These are phyloP conservation scores for Rallus limicola DNA, from an alignment of 2,113 vertebrate genomes.

Conservation along the genomic window DNA sequence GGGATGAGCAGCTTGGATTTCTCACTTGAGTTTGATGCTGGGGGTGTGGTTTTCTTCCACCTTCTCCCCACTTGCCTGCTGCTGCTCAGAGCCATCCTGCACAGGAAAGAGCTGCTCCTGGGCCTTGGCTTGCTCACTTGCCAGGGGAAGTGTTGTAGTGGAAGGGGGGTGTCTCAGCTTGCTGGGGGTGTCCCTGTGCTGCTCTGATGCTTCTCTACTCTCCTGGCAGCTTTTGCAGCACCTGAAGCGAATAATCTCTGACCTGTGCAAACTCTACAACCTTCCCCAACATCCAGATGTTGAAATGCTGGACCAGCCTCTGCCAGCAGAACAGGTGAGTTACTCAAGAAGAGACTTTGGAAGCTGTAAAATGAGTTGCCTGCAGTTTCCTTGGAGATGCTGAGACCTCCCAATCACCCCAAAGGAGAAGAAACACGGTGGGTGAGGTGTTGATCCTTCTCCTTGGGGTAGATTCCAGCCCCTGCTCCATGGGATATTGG, in stretches of 20 bases:
- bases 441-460: not conserved
- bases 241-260: constrained; percentile 95
- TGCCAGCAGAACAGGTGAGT: constrained; percentile 90
- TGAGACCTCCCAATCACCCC: not conserved
- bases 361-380: rapidly evolving
- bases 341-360: not conserved
- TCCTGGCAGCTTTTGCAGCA: constrained; percentile 89
- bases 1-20: not conserved
- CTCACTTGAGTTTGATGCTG: not conserved
- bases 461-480: not conserved
- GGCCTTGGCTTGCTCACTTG: rapidly evolving
- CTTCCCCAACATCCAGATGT: constrained; percentile 97
- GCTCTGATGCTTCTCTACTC: not conserved
- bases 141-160: no score
- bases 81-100: not conserved
- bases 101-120: not conserved
- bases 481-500: rapidly evolving
- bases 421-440: rapidly evolving
- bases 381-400: not conserved
- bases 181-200: rapidly evolving
- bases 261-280: constrained; percentile 97
- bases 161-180: not conserved
- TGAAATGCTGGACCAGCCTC: constrained; percentile 96
- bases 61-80: rapidly evolving
- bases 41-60: not conserved